These are phyloP conservation scores for Lycia hirtaria DNA, from an alignment of 2,888 invertebrate genomes.

Conservation along the genomic window DNA sequence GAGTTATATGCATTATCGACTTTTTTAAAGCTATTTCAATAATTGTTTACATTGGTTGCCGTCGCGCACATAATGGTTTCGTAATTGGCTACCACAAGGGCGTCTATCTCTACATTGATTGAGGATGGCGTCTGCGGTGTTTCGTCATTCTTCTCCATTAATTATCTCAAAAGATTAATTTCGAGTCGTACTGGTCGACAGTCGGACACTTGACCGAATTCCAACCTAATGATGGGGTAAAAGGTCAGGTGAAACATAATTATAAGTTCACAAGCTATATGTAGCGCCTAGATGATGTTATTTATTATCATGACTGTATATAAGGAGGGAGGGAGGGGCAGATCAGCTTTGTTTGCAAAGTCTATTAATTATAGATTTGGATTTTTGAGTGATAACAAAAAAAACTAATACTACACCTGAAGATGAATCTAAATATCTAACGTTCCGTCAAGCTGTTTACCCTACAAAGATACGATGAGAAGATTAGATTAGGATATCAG, in stretches of 20 bases:
- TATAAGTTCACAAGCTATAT: no score
- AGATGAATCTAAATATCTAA: no score
- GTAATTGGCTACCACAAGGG: conserved; percentile 15
- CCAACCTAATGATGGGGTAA: conserved; percentile 12
- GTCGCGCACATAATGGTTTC: not conserved
- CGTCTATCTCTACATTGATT: conserved; percentile 1
- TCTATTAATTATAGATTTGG: no score
- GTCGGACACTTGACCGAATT: conserved; percentile 24
- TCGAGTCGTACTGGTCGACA: conserved; percentile 13
- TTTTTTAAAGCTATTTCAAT: no score
- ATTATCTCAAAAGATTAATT: conserved; percentile 27
- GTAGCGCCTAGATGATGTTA: not conserved
- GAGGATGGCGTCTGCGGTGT: conserved; percentile 21
- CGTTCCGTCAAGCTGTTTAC: no score
- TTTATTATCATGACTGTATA: not conserved
- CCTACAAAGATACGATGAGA: no score
- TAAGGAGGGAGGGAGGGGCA: no score
- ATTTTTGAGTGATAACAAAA: no score
- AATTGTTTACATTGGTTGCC: not conserved
- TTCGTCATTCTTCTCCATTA: conserved; percentile 32
- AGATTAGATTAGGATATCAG: no score
- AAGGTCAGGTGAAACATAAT: conserved; percentile 15
- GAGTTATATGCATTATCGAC: no score
- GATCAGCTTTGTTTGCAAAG: no score
- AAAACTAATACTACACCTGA: no score